Evolutionary conservation across 35 echinoderm and acorn worm species (phyloP), one percentile per base, ranked within the genome.

Genomic region (Eucidaris tribuloides): DNA sequence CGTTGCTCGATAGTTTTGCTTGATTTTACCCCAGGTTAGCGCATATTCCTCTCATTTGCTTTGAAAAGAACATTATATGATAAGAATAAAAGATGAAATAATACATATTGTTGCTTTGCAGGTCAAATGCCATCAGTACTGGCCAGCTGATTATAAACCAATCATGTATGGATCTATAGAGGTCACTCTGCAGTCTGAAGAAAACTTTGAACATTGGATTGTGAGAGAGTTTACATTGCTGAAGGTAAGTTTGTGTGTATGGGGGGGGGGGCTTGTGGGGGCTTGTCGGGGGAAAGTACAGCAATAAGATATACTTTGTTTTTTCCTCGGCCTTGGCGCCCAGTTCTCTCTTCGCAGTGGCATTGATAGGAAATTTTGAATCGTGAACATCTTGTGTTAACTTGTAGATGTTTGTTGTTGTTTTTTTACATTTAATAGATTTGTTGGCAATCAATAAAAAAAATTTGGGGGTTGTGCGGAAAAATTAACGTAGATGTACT

Each of bases 81-180:
- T 59, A 5, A 24, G 9, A 59, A 59, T 59, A 11, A n/a, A 59
- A 1, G 18, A 15, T 24, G n/a, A 59, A 7, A 20, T 19, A 23
- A 11, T 15, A 24, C 56, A 5, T 59, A 58, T 48, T 91, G 3
- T 39, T 81, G 29, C 7, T 43, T 65, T 74, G 6, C 43, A 95
- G 92, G 65, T 90, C 11, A 95, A 95, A 79, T 95, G 92, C 64
- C 87, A 95, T 62, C 76, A 90, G 59, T 95, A 95, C 62, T 95
- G 92, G 92, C 88, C 87, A 32, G 42, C 70, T 59, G 82, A 86
- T n/a, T 62, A 79, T 5, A 65, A 86, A 36, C 82, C 83, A 0
- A 62, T 81, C 0, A 71, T 24, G 41, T 85, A 77, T 59, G 87
- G 92, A 5, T 78, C 86, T 4, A 83, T 95, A 1, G 31, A 76